Base-by-base conservation (phyloP, 1,140 invertebrate genomes). In the Drosophila teissieri region DNA sequence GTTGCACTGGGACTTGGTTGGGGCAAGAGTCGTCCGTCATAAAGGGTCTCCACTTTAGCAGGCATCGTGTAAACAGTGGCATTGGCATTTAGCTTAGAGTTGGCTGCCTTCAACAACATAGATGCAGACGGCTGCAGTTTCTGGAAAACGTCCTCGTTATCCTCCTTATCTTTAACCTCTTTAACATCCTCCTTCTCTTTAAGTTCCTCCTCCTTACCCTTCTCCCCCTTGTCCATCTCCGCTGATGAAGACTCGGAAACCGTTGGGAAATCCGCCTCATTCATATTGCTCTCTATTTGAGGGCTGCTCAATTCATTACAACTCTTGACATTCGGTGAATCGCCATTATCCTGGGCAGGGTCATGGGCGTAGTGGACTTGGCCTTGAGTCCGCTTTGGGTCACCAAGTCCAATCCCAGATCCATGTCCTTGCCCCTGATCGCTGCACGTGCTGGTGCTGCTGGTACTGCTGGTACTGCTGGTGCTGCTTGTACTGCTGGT, bases 281-380 rank as follows among this genome's bases (percentile, higher is more conserved):
- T 10, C 15, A 19, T 24, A 4, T 22, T 22, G 44, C 17, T 3
- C 10, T 19, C 44, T 15, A 2, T 17, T 14, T 19, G 12, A 12
- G 10, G 27, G 11, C 19, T 40, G 12, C 5, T 2, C 4, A 31
- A 8, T 31, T 8, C 31, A 31, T 8, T 31, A 10, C 45, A 12
- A 12, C 45, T 27, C 17, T 24, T 46, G 22, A 72, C n/a, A 31
- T 14, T 34, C n/a, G 42, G 37, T 3, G 62, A 69, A 34, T 79
- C 78, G 19, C 57, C 78, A 10, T 69, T 37, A 14, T 53, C 78
- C 49, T 48, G 57, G 40, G 39, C 42, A 27, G 58, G 53, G 17
- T 27, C 42, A 63, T 68, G 40, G 19, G 39, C 61, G 22, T 39
- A 34, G 36, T 65, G 60, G 34, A 48, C 55, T 44, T 53, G 57